phyloP scores from a whole-genome alignment of 2,113 vertebrate genomes.

The Notiomystis cincta region DNA sequence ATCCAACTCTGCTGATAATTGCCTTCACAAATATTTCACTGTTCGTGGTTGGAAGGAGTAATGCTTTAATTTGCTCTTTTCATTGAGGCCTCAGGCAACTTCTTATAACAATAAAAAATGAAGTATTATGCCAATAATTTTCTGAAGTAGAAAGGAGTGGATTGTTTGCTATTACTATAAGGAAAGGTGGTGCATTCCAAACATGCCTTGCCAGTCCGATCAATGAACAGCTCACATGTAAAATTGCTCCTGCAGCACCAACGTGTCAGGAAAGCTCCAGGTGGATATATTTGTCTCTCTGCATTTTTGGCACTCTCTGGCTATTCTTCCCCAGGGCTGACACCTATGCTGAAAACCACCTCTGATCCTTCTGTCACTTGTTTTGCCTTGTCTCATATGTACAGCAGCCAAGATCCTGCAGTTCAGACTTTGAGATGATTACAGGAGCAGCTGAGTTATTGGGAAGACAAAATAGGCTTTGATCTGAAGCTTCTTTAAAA shows the following conservation, averaged over 20 bases:
- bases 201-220: not conserved
- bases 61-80: not conserved
- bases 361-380: slow-evolving; percentile 36
- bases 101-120: not conserved
- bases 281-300: not conserved
- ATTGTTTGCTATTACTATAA: not conserved
- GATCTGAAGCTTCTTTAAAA: slow-evolving; percentile 26
- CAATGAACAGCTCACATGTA: not conserved
- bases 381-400: not conserved
- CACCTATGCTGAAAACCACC: slow-evolving; percentile 14
- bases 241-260: not conserved
- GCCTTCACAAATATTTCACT: not conserved
- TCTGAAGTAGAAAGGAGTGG: not conserved
- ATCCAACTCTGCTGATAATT: not conserved
- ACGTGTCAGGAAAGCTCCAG: not conserved
- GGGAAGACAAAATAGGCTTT: not conserved
- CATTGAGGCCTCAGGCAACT: not conserved
- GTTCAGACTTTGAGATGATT: not conserved
- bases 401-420: slow-evolving; percentile 17
- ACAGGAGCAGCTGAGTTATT: not conserved
- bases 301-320: not conserved
- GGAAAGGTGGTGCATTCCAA: not conserved
- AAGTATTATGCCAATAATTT: not conserved
- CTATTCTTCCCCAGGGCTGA: not conserved
- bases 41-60: not conserved